Evolutionary conservation across 1,140 invertebrate genomes (phyloP).

Genomic region (Psix sp.): DNA sequence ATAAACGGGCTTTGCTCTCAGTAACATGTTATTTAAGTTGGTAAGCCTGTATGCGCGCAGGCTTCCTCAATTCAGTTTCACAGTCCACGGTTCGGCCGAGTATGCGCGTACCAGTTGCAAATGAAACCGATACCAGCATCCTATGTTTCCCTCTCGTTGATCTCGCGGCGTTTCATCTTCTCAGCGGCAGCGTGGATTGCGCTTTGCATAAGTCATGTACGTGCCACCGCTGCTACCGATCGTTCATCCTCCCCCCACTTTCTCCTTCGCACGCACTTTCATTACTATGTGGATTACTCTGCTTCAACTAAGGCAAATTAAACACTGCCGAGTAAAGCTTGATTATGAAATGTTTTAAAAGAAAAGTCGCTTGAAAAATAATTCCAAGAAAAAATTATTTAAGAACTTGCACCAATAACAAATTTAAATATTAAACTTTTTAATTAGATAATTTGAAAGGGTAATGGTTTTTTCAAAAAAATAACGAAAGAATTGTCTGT

Average conservation of each 20-base stretch:
- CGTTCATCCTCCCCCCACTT: slow-evolving; percentile 26
- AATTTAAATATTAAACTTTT: too few species aligned
- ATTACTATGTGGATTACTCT: too few species aligned
- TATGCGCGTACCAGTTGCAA: slow-evolving; percentile 40
- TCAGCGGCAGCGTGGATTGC: slow-evolving; percentile 6
- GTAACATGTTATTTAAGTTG: slow-evolving; percentile 48
- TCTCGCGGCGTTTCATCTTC: slow-evolving; percentile 47
- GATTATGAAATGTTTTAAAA: too few species aligned
- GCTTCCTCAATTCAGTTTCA: slow-evolving; percentile 45
- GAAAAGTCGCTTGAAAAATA: too few species aligned
- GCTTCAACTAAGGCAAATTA: too few species aligned
- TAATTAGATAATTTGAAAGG: too few species aligned
- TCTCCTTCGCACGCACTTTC: slow-evolving; percentile 30
- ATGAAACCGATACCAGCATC: slow-evolving; percentile 45
- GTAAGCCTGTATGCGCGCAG: slow-evolving; percentile 18
- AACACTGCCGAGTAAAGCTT: too few species aligned
- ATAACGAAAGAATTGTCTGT: too few species aligned
- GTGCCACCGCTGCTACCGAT: slow-evolving; percentile 32
- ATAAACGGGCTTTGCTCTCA: slow-evolving; percentile 6
- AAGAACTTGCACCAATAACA: too few species aligned
- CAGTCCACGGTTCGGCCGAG: slow-evolving; percentile 3
- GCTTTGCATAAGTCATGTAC: slow-evolving; percentile 50
- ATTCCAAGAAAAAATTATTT: too few species aligned
- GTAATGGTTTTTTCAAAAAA: too few species aligned
- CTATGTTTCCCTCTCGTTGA: slow-evolving; percentile 45